These are phyloP conservation scores for Zele albiditarsus DNA, from an alignment of 2,888 invertebrate species.

Conservation along the genomic window DNA sequence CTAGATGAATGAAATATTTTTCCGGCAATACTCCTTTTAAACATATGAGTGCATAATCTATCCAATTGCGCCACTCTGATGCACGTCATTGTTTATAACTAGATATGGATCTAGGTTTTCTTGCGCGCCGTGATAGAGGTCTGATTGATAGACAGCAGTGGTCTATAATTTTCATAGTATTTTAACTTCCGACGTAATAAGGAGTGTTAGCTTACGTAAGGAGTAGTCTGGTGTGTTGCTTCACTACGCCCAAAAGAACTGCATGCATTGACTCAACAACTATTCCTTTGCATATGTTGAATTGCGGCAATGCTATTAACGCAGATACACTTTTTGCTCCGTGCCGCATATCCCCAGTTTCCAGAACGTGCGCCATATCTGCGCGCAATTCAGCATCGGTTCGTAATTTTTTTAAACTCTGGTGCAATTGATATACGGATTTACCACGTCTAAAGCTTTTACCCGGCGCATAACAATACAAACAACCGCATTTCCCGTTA, in stretches of 20 bases:
- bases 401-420: neutral
- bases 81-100: conserved; percentile 34
- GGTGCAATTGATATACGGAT: conserved; percentile 8
- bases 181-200: conserved; percentile 36
- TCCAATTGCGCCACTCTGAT: conserved; percentile 39
- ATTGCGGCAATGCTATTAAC: conserved; percentile 26
- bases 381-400: no score
- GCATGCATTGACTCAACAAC: conserved; percentile 40
- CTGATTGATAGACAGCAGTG: conserved; percentile 24
- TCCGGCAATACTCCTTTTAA: conserved; percentile 25
- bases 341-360: neutral
- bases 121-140: conserved; percentile 32
- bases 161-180: neutral
- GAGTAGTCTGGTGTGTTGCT: conserved; percentile 29
- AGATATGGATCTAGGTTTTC: conserved; percentile 20
- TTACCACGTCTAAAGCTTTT: neutral
- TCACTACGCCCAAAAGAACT: conserved; percentile 38
- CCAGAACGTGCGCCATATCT: no score
- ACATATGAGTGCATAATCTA: conserved; percentile 27
- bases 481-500: conserved; percentile 30
- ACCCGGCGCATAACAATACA: conserved; percentile 19
- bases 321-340: conserved; percentile 23
- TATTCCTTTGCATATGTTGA: conserved; percentile 34
- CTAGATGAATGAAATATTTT: conserved; percentile 20
- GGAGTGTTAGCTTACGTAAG: conserved; percentile 11